Evolutionary conservation across 2,797 vertebrate genomes (phyloP).

Genomic region (Gobionotothen gibberifrons): DNA sequence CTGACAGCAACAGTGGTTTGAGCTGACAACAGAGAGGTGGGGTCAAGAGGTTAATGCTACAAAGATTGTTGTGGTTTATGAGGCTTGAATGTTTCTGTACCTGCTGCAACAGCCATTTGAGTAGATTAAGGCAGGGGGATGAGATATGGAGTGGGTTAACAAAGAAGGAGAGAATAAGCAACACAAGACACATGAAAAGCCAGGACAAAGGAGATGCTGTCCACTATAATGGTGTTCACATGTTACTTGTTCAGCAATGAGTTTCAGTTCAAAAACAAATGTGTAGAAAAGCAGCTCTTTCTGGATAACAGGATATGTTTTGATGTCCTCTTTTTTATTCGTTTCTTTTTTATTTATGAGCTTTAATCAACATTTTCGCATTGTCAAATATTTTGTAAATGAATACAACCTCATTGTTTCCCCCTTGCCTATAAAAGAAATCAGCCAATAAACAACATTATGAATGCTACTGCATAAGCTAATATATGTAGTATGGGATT

Average conservation of each 20-base stretch:
- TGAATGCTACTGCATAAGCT: not conserved
- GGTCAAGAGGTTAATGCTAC: constrained; percentile 4
- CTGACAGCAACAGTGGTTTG: constrained; percentile 18
- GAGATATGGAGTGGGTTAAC: not conserved
- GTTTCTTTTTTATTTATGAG: not conserved
- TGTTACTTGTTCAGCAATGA: constrained; percentile 23
- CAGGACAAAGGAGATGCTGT: constrained; percentile 1
- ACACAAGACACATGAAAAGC: not conserved
- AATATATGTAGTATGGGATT: not conserved
- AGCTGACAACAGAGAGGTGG: constrained; percentile 18
- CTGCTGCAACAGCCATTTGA: constrained; percentile 1
- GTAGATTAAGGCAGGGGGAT: constrained; percentile 1
- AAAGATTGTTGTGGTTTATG: not conserved
- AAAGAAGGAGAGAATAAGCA: constrained; percentile 3
- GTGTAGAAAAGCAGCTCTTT: not conserved
- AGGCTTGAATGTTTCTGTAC: constrained; percentile 3
- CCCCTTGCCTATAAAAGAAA: not conserved
- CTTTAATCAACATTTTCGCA: not conserved
- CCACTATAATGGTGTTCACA: constrained; percentile 23
- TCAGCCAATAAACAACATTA: not conserved
- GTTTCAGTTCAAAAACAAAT: not conserved
- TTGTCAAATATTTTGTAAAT: not conserved
- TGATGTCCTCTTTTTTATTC: not conserved
- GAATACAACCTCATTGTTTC: not conserved
- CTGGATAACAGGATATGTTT: not conserved